Evolutionary conservation across 2,888 invertebrate genomes (phyloP).

Genomic region (Hirudinaria manillensis): DNA sequence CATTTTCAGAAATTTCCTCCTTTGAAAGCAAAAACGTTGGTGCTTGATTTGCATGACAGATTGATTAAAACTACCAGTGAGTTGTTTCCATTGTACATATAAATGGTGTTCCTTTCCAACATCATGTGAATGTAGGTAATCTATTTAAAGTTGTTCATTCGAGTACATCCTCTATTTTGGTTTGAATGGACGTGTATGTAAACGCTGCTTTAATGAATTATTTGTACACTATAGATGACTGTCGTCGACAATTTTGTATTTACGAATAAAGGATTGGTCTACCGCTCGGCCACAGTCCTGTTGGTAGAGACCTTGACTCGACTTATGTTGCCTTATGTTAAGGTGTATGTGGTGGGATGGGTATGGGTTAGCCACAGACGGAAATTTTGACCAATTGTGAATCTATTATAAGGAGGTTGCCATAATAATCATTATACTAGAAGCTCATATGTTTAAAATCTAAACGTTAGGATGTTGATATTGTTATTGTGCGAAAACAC

Average conservation of each 20-base stretch:
- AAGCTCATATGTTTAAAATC: no score
- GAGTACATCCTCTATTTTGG: not conserved
- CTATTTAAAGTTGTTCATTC: slow-evolving; percentile 2
- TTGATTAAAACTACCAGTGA: not conserved
- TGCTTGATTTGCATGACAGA: not conserved
- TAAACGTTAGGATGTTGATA: no score
- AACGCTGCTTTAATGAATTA: not conserved
- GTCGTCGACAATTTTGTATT: slow-evolving; percentile 3
- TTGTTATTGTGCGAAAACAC: no score
- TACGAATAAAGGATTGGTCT: slow-evolving; percentile 5
- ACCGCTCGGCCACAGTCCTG: no score
- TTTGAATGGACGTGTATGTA: not conserved
- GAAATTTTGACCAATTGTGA: no score
- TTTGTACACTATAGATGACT: slow-evolving; percentile 1
- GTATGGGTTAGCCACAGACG: no score
- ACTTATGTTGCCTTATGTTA: no score
- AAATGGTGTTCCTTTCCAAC: not conserved
- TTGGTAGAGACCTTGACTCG: no score
- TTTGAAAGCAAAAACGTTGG: slow-evolving; percentile 3
- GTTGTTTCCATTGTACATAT: not conserved
- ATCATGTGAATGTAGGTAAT: slow-evolving; percentile 4
- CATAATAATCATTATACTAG: no score
- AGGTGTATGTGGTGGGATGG: no score
- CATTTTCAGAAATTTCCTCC: not conserved
- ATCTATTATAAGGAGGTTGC: no score